phyloP scores from a whole-genome alignment of 1,140 invertebrate species.

The fruit fly (Drosophila melanogaster) region DNA sequence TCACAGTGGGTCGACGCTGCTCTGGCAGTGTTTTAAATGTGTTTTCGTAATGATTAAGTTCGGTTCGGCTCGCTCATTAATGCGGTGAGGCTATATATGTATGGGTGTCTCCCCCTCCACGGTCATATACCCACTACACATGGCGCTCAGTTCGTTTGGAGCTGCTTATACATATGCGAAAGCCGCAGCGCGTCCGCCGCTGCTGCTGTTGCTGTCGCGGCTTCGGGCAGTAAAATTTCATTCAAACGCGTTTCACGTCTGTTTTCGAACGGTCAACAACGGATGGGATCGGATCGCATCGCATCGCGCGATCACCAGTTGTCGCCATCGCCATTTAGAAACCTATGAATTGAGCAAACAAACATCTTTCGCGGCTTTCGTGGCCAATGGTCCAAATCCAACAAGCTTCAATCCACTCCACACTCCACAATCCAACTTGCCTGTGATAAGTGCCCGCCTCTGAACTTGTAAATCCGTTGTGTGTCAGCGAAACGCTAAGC shows the following conservation, averaged over 20 bases:
- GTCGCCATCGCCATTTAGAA: constrained; percentile 28
- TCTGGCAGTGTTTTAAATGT: constrained; percentile 62
- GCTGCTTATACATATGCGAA: constrained; percentile 69
- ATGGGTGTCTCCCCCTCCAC: constrained; percentile 1
- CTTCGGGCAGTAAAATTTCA: constrained; percentile 76
- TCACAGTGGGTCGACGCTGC: constrained; percentile 53
- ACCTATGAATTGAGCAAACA: constrained; percentile 29
- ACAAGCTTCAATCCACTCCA: no score
- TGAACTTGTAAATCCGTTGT: constrained; percentile 23
- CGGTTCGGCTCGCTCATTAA: constrained; percentile 66
- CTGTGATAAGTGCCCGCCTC: constrained; percentile 42
- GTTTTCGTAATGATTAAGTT: constrained; percentile 73
- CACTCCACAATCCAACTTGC: neutral
- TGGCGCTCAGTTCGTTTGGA: constrained; percentile 6
- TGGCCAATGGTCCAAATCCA: constrained; percentile 9
- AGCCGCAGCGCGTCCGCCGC: constrained; percentile 36
- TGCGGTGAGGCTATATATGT: constrained; percentile 8
- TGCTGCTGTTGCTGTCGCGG: constrained; percentile 43
- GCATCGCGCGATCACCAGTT: constrained; percentile 47
- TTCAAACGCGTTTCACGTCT: constrained; percentile 80
- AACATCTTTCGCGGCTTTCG: neutral
- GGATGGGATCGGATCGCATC: constrained; percentile 55
- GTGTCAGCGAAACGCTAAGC: constrained; percentile 6
- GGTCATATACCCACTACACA: constrained; percentile 7
- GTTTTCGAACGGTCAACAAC: constrained; percentile 72